Base-by-base conservation (phyloP, 2,113 vertebrate genomes). In the Pipa parva region DNA sequence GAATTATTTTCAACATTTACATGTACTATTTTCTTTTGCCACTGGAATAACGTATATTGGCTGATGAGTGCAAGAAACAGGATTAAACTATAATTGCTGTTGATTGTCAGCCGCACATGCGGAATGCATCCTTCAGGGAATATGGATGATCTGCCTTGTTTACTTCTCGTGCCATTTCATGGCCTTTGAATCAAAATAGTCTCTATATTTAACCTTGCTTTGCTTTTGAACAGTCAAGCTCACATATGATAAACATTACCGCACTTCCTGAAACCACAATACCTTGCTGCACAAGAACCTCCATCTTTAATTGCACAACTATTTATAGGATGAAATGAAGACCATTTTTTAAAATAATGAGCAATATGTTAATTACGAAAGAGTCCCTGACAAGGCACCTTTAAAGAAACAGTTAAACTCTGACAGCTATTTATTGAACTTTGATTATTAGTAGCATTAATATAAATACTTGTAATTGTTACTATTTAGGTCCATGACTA, bases 231-330 rank as follows among this genome's bases (percentile, higher is more conserved):
- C 20, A 58, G 55, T 58, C 29, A 36, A 17, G 11, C 28, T 33
- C 17, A 33, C 65, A 69, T 69, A 57, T 69, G 65, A 69, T 69
- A 69, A 18, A 57, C 59, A 69, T 69, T 69, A 69, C 24, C 20
- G 9, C 29, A 11, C 59, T 69, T 69, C 65, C 65, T 69, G 65
- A 60, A 31, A 36, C 31, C 33, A 60, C 65, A 60, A 52, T 59
- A 15, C 29, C 57, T n/a, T 24, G 54, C n/a, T 59, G 55, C 45
- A 48, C 5, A 50, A 46, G 21, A 46, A 59, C 31, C 65, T 29
- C 31, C 57, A 52, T 17, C 11, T 31, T 56, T 59, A 69, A 60
- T 60, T 33, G 57, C 45, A 39, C 28, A 17, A 28, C 46, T 69
- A 69, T 60, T 28, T 69, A 22, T 69, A 69, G 39, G 56, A 39